These are phyloP conservation scores for Meloidogyne floridensis DNA, from an alignment of 1,140 invertebrate species.

Conservation along the genomic window DNA sequence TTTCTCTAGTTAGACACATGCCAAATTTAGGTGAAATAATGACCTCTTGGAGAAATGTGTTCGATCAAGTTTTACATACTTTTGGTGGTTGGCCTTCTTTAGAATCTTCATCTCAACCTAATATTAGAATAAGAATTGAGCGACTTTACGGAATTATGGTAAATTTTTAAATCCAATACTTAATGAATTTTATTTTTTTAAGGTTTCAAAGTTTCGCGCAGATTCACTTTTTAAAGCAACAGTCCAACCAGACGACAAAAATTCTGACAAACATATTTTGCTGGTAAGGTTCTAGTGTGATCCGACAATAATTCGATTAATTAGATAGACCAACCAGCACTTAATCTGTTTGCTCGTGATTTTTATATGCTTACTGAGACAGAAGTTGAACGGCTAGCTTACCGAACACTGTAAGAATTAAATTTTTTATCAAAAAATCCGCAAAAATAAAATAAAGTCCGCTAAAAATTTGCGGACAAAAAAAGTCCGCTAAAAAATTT, in stretches of 20 bases:
- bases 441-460: no score
- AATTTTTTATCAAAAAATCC: conserved; percentile 13
- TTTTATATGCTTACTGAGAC: conserved; percentile 64
- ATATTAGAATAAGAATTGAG: conserved; percentile 48
- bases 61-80: conserved; percentile 54
- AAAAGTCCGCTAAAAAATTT: no score
- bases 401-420: conserved; percentile 44
- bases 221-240: conserved; percentile 65
- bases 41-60: conserved; percentile 57
- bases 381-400: conserved; percentile 62
- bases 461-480: no score
- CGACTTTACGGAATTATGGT: conserved; percentile 59
- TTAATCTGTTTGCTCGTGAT: conserved; percentile 63
- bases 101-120: conserved; percentile 37
- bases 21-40: conserved; percentile 50
- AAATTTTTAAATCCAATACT: neutral
- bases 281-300: conserved; percentile 35
- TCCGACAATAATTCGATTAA: conserved; percentile 12
- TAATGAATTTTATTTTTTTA: conserved; percentile 1
- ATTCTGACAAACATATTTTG: conserved; percentile 62
- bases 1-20: neutral
- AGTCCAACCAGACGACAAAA: conserved; percentile 64
- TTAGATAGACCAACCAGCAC: conserved; percentile 62
- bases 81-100: conserved; percentile 65
- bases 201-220: conserved; percentile 60